Evolutionary conservation across 2,113 vertebrate species (phyloP), one percentile per base, ranked within the genome.

Genomic region (Hemiscyllium ocellatum): DNA sequence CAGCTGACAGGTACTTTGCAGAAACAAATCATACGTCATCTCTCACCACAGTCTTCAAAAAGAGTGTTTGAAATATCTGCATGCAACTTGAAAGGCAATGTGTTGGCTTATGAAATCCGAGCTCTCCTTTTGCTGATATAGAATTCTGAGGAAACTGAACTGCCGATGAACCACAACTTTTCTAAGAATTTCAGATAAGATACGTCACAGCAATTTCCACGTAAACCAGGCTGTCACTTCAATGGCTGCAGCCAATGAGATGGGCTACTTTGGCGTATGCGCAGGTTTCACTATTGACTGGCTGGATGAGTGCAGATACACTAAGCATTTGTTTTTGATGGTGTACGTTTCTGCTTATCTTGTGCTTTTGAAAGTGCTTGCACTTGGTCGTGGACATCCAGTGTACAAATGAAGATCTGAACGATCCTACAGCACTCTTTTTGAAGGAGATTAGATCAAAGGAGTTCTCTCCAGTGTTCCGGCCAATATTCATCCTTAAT

Each of bases 111-210:
- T 93, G 89, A 93, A 68, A 93, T 22, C 29, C 8, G 89, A 93
- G 37, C 33, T 66, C 5, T 66, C 33, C 61, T 37, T 66, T 93
- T 93, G 89, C 89, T 93, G 89, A 93, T 93, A 47, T 19, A n/a
- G 26, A 93, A 37, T 93, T 93, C 89, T 66, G 89, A 20, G 89
- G 61, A 93, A 93, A 5, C 89, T 33, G 17, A 37, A 2, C n/a
- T 66, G 89, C 20, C 29, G 61, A 68, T 22, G 89, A 91, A 93
- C 89, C 89, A 65, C 89, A 93, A 33, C 66, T 93, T 93, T 93
- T 93, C 89, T 93, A 6, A 66, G 89, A 93, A 93, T 93, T 66
- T 66, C 61, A 22, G 89, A 93, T n/a, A 66, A n/a, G 37, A 17
- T 19, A 8, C 89, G 12, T 91, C 37, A 91, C 15, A 66, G 4